Base-by-base conservation (phyloP, 2,797 vertebrate genomes). In the Knipowitschia caucasica region DNA sequence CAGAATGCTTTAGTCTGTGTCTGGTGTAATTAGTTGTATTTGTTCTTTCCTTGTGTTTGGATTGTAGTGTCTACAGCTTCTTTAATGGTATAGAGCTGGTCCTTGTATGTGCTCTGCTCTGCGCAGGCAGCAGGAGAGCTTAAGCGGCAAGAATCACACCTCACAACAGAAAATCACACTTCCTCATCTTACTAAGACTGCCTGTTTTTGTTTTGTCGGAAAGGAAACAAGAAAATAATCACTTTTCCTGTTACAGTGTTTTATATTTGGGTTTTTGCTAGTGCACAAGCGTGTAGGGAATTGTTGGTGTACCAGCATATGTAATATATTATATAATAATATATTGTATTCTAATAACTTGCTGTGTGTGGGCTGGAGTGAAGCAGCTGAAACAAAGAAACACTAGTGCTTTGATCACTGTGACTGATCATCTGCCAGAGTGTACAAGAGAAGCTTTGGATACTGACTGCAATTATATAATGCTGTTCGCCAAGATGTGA, bases 301-400 rank as follows among this genome's bases (percentile, higher is more conserved):
- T 75, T 73, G 61, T 77, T 71, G 74, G 69, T 71, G 69, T 66
- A 73, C 62, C 73, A 62, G 74, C 74, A 79, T 85, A 82, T 84
- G 80, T 78, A 81, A 81, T 76, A 73, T 71, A 76, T 86, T 86
- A 81, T 81, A 81, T 84, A 87, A 87, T 84, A 76, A 80, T 80
- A 81, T 80, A 80, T 71, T 75, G 74, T 73, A 77, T 82, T 80
- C 70, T 85, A 83, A 81, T 85, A 84, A 82, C 75, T 84, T 73
- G 69, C 78, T 77, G 58, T 81, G 81, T 86, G 82, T 82, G 81
- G 78, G 83, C 74, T 85, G 78, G 59, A 84, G 75, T 69, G 78
- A 73, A 83, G 73, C 75, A 63, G 69, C 62, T 64, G 75, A 85
- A 82, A 81, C 80, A 81, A 79, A 83, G 78, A 77, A 82, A 84